A percentile compares a stretch with the other conserved stretches of the same genome.
phyloP scores from a whole-genome alignment of 2,797 vertebrate genomes.

The Cheirogaleus major region DNA sequence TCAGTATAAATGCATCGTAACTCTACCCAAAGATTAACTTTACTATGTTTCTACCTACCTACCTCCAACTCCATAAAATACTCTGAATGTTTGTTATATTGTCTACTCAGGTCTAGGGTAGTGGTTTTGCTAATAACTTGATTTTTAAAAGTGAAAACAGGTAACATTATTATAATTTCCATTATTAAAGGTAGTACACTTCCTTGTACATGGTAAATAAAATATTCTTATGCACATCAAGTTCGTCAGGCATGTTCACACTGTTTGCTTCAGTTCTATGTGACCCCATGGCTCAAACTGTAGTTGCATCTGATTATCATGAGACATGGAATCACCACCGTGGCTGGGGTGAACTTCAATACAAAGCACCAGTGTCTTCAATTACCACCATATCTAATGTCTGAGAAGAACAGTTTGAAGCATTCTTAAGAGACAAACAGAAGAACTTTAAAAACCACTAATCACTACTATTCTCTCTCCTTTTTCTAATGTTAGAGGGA shows the following conservation, averaged over 20 bases:
- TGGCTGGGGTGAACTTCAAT: slow-evolving; percentile 28
- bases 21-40: not conserved
- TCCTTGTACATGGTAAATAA: not conserved
- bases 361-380: slow-evolving; percentile 80
- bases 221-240: not conserved
- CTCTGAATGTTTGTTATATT: not conserved
- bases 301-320: slow-evolving; percentile 80
- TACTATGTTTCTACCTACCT: not conserved
- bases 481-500: slow-evolving; percentile 56
- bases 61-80: not conserved
- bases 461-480: slow-evolving; percentile 60
- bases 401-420: slow-evolving; percentile 66
- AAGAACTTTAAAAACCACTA: slow-evolving; percentile 60
- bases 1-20: not conserved
- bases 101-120: not conserved
- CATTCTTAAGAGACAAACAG: slow-evolving; percentile 73
- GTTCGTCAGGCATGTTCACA: not conserved
- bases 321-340: slow-evolving; percentile 61
- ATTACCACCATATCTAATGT: slow-evolving; percentile 74
- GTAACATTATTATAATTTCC: not conserved
- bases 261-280: slow-evolving; percentile 18
- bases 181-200: slow-evolving; percentile 1
- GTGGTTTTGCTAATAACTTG: not conserved
- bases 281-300: slow-evolving; percentile 34
- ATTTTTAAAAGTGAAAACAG: slow-evolving; percentile 36